Conservation (phyloP, 1,140 invertebrate genomes). For the Chironomus striatipennis region DNA sequence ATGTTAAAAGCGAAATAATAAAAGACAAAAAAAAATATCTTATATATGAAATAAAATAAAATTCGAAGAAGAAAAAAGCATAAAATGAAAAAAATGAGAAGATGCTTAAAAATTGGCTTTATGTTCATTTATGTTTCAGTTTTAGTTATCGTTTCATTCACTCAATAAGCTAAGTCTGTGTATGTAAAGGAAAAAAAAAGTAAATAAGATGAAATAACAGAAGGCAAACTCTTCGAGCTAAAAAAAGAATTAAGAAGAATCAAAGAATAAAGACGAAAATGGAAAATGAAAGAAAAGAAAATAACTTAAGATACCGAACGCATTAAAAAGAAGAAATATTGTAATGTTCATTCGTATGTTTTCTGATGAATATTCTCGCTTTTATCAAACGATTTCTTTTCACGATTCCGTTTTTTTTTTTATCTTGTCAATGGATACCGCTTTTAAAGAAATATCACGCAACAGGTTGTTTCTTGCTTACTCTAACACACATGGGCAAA, state of each 20-base stretch:
- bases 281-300: background rate
- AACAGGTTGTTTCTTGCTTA: background rate
- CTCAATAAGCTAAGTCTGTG: background rate
- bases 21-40: background rate
- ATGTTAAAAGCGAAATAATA: conserved; percentile 19
- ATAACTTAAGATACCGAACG: conserved; percentile 23
- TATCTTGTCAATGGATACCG: conserved; percentile 6
- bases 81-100: background rate
- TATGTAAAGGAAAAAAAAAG: too few species aligned
- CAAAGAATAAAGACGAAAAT: background rate
- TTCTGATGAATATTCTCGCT: conserved; percentile 19
- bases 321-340: background rate
- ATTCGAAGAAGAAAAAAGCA: background rate
- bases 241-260: background rate
- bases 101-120: conserved; percentile 13
- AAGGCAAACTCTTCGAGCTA: too few species aligned
- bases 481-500: background rate
- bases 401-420: conserved; percentile 8
- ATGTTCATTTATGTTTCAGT: conserved; percentile 14
- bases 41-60: background rate
- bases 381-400: conserved; percentile 8
- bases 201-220: too few species aligned
- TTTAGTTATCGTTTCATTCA: conserved; percentile 7
- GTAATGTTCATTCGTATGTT: conserved; percentile 5
- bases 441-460: background rate